Percentiles rank a stretch among this genome's conserved stretches.
Conservation (phyloP, 2,797 vertebrate species). For the Hyperoplus immaculatus region DNA sequence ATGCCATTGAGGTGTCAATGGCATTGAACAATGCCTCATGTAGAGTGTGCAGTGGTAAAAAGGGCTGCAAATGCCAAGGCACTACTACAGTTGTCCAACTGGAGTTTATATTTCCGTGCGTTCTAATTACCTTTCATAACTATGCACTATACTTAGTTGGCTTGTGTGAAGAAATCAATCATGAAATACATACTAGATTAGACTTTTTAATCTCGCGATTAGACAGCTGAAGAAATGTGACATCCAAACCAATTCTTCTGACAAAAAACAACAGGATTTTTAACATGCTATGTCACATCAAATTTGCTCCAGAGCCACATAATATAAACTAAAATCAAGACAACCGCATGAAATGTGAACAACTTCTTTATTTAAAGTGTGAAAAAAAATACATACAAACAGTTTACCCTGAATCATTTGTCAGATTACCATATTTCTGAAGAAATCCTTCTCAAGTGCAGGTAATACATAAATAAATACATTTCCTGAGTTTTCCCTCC, state of each 20-base stretch:
- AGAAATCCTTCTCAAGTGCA: conserved; percentile 81
- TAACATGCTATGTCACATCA: background rate
- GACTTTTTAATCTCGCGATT: background rate
- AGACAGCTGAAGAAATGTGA: background rate
- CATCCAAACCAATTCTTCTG: background rate
- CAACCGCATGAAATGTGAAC: conserved; percentile 36
- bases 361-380: conserved; percentile 87
- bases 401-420: conserved; percentile 82
- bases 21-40: conserved; percentile 8
- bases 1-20: conserved; percentile 13
- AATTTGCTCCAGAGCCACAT: background rate
- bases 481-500: conserved; percentile 89
- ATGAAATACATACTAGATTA: background rate
- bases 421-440: conserved; percentile 67
- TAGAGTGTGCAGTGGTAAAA: conserved; percentile 19
- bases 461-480: conserved; percentile 86
- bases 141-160: background rate
- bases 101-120: background rate
- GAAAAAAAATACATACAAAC: conserved; percentile 80
- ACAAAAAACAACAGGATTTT: background rate
- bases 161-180: background rate
- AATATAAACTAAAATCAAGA: conserved; percentile 42
- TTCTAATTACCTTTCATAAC: background rate
- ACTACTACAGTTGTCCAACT: background rate
- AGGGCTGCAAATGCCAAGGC: background rate